These are phyloP conservation scores for Dicrostonyx torquatus DNA, from an alignment of 2,797 vertebrate genomes.

Conservation along the genomic window DNA sequence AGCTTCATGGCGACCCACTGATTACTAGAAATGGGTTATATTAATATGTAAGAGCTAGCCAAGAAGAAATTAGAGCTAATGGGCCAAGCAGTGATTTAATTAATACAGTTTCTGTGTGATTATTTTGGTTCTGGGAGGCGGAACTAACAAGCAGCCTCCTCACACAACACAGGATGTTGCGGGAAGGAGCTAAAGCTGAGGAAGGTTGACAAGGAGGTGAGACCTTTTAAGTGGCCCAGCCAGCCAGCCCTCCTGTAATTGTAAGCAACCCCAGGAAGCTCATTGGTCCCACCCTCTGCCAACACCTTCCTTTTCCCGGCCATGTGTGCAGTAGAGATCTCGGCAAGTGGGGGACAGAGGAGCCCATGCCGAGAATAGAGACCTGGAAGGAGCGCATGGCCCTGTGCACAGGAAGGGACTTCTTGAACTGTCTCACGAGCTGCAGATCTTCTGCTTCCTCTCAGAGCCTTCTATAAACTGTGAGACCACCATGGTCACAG, in stretches of 20 bases:
- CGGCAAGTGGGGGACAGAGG: too few relatives aligned
- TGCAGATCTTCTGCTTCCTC: not conserved
- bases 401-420: not conserved
- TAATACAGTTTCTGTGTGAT: too few relatives aligned
- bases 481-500: not conserved
- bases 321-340: not conserved
- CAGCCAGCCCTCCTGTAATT: not conserved
- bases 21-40: too few relatives aligned
- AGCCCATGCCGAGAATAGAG: not conserved
- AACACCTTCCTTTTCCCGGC: not conserved
- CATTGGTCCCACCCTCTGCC: not conserved
- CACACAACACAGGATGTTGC: too few relatives aligned
- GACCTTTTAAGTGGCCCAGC: not conserved
- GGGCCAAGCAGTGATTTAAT: too few relatives aligned
- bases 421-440: not conserved
- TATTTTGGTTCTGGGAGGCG: rapidly evolving
- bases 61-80: too few relatives aligned
- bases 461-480: not conserved
- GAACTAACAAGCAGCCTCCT: too few relatives aligned
- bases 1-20: rapidly evolving
- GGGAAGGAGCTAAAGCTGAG: not conserved
- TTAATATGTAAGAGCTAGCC: too few relatives aligned
- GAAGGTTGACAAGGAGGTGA: not conserved
- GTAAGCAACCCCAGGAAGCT: not conserved
- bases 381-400: rapidly evolving